Percentiles rank a stretch among this genome's conserved stretches.
Conservation (phyloP, 1,140 invertebrate genomes). For the Augochlora pura region DNA sequence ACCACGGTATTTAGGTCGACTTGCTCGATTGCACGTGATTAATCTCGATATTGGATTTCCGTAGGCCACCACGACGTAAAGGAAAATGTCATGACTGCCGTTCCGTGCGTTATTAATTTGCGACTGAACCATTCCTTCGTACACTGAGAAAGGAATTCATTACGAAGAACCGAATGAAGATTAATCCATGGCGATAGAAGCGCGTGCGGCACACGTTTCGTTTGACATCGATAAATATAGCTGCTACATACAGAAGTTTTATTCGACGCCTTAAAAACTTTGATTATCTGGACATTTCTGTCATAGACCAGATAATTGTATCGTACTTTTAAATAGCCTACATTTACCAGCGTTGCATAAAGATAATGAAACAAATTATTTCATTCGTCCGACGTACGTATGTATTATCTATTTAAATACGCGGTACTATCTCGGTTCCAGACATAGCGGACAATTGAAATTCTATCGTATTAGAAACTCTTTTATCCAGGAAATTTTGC, state of each 20-base stretch:
- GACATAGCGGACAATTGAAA: no score
- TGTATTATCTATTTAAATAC: no score
- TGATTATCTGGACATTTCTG: constrained; percentile 3
- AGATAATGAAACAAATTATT: no score
- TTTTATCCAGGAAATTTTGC: no score
- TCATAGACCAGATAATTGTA: neutral
- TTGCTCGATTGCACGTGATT: constrained; percentile 28
- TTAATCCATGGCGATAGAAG: neutral
- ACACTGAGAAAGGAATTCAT: neutral
- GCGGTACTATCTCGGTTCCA: no score
- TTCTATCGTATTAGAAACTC: no score
- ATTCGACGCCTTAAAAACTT: neutral
- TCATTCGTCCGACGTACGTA: no score
- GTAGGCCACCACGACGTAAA: constrained; percentile 8
- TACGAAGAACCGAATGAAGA: neutral
- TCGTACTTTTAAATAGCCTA: no score
- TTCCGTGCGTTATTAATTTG: constrained; percentile 14
- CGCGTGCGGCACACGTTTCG: no score
- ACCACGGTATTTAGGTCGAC: constrained; percentile 34
- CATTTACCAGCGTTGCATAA: no score
- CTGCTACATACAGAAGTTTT: neutral
- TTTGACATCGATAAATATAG: neutral
- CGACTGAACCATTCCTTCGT: neutral
- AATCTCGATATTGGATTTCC: constrained; percentile 44
- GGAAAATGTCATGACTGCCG: constrained; percentile 36